A percentile compares a stretch with the other conserved stretches of the same genome.
These are phyloP conservation scores for Nudaria mundana DNA, from an alignment of 2,888 invertebrate species.

Conservation along the genomic window DNA sequence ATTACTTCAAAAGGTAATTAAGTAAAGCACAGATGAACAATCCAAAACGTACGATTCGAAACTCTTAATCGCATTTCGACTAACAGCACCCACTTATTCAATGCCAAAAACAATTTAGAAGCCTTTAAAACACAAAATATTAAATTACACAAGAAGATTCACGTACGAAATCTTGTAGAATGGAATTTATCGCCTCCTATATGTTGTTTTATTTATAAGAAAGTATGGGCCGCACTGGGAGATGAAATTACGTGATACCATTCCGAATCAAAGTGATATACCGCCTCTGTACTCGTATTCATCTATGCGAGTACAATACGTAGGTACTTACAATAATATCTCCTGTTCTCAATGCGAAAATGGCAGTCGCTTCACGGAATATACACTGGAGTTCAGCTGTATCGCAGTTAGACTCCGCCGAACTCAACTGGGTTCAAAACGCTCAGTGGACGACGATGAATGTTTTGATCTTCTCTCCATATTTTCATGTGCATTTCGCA, in stretches of 20 bases:
- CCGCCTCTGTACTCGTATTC: conserved; percentile 42
- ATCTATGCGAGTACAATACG: conserved; percentile 35
- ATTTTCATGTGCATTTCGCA: too few relatives aligned
- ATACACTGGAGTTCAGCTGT: too few relatives aligned
- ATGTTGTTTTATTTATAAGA: conserved; percentile 80
- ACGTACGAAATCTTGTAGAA: conserved; percentile 67
- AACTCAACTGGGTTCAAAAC: too few relatives aligned
- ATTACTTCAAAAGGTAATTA: too few relatives aligned
- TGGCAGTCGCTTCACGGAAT: too few relatives aligned
- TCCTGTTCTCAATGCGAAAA: too few relatives aligned
- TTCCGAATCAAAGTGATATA: conserved; percentile 78
- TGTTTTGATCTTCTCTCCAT: too few relatives aligned
- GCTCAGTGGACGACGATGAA: too few relatives aligned
- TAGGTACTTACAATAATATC: too few relatives aligned
- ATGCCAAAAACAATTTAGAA: conserved; percentile 50
- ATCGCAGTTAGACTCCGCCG: too few relatives aligned
- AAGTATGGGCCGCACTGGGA: conserved; percentile 68
- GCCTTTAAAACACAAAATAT: conserved; percentile 69
- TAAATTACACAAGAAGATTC: conserved; percentile 67
- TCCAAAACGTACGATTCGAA: conserved; percentile 1
- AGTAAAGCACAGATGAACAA: not conserved
- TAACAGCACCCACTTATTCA: conserved; percentile 46
- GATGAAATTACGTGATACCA: conserved; percentile 81
- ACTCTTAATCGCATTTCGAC: conserved; percentile 35
- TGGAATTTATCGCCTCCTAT: conserved; percentile 77